These are phyloP conservation scores for Saturnia pavonia DNA, from an alignment of 2,888 invertebrate species.

Conservation along the genomic window DNA sequence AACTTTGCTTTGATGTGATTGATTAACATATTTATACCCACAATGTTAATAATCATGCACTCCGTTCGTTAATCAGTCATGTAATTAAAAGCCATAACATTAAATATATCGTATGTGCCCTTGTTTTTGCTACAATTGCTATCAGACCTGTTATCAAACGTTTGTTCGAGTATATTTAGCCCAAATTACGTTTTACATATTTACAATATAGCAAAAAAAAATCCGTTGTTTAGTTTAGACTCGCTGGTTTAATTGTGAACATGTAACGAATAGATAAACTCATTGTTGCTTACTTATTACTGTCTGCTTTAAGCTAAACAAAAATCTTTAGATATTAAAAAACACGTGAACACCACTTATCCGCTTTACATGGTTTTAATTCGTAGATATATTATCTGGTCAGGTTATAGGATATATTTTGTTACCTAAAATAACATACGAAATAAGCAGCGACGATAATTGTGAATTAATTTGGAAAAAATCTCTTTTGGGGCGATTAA, in stretches of 20 bases:
- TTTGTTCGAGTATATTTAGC: not conserved
- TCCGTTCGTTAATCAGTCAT: not conserved
- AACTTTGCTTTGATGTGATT: no score
- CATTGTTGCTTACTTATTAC: not conserved
- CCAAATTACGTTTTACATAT: not conserved
- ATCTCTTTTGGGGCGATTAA: no score
- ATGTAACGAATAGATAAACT: not conserved
- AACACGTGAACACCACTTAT: no score
- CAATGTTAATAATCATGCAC: not conserved
- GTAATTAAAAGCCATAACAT: not conserved
- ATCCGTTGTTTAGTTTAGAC: not conserved
- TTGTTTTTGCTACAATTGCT: not conserved
- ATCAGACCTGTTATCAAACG: constrained; percentile 4
- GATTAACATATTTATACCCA: no score
- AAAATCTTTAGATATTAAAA: no score
- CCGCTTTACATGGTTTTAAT: no score
- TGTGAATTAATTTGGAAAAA: no score
- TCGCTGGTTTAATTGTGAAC: not conserved
- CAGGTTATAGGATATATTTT: no score
- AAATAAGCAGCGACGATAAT: no score
- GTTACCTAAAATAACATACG: no score
- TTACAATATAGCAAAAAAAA: not conserved
- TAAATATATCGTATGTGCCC: not conserved
- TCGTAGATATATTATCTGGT: no score
- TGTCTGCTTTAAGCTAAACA: no score